Base-by-base conservation (phyloP, 2,113 vertebrate species). In the Hippocampus zosterae region DNA sequence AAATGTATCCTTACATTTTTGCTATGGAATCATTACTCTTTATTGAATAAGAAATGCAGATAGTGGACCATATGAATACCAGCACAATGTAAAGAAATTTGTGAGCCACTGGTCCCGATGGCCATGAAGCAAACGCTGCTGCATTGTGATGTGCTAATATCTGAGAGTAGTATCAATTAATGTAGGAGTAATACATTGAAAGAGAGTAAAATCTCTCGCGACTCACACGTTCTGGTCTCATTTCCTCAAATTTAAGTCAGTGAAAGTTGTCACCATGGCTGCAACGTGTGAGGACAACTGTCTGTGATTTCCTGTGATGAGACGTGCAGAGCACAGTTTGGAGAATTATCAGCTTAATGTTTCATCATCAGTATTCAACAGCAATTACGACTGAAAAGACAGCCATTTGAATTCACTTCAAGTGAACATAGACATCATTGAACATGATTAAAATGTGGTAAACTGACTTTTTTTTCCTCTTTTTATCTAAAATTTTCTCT, bases 251-350 rank as follows among this genome's bases (percentile, higher is more conserved):
- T 77, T 85, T 78, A 81, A 80, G 23, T 72, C 65, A 56, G 61
- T 56, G 71, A 75, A 78, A 82, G 72, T 73, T 82, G 80, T 81
- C 83, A 81, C 79, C 74, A 59, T 33, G 56, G 75, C 50, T 67
- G 69, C 69, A 71, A 83, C 67, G 83, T 84, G 76, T 81, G 73
- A 84, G 78, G 82, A 89, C 77, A 79, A 79, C 71, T 81, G 81
- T 87, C 81, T 83, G 83, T 70, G 63, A 80, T 66, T 76, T 81
- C 76, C 75, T 81, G 77, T 74, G 23, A 71, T 33, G 73, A 64
- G 53, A 77, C 29, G 80, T 77, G 75, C 59, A 66, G 77, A 70
- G 42, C 59, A 40, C 70, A 72, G 55, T 67, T 56, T 50, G 56
- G 62, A 27, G 67, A 62, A 67, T 69, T 65, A 71, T 65, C 77